Evolutionary conservation across 2,797 vertebrate genomes (phyloP), one percentile per base, ranked within the genome.

Genomic region (Spondyliosoma cantharus): DNA sequence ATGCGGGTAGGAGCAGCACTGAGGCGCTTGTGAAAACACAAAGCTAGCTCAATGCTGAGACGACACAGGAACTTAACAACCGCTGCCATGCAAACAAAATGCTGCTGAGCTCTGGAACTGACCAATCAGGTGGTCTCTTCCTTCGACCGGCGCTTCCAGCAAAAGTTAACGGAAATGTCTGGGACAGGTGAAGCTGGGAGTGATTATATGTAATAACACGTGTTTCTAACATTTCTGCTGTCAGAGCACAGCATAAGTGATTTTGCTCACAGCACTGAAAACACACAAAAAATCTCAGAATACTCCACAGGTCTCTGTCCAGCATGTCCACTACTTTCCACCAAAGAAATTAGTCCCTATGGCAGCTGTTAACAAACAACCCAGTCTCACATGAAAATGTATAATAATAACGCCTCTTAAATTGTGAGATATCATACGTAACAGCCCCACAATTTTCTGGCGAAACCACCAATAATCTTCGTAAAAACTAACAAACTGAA

Each of bases 21-120:
- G 80, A 50, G 76, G 61, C 45, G 59, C 74, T 78, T 74, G 71
- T 48, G 68, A 74, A 77, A 81, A 89, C 57, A 79, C 77, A 86
- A 81, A 90, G 77, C 76, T 43, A 19, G 59, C 54, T 82, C 77
- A 50, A 24, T 17, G 73, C 46, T 13, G 75, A 64, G 42, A 74
- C 42, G 56, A 80, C 77, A 42, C 74, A 17, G 65, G 13, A 58
- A 85, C 70, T 46, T 15, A 76, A 77, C 71, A 76, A 62, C 81
- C 3, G 78, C 37, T 25, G 48, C 66, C 78, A 13, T 49, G 60
- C 58, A 71, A 65, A 83, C 62, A 56, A 63, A 83, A 78, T 20
- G 60, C 82, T 49, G 72, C 66, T 71, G 45, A 69, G 72, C 58
- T 65, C 75, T 16, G 54, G 58, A 56, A 45, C n/a, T 7, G 76